Evolutionary conservation across 1,140 invertebrate species (phyloP).

Genomic region (Druon quercuslanigerum): DNA sequence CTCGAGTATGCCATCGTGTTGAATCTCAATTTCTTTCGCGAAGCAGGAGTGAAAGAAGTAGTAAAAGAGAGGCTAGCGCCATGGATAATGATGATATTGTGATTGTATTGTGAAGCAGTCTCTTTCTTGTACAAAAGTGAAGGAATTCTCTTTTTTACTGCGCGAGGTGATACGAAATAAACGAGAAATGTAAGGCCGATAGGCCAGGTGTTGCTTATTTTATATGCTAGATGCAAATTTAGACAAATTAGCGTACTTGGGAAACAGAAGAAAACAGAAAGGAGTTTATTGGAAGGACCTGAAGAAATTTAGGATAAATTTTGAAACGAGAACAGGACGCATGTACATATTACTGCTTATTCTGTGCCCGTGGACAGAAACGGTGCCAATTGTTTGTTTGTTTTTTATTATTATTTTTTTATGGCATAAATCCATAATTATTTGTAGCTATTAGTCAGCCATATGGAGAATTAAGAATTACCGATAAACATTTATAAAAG

Average conservation of each 20-base stretch:
- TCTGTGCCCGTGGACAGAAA: constrained; percentile 43
- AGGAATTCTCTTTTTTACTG: constrained; percentile 4
- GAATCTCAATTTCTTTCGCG: constrained; percentile 16
- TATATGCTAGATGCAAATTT: constrained; percentile 9
- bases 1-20: neutral
- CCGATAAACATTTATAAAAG: constrained; percentile 62
- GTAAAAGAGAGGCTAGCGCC: neutral
- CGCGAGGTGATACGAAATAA: constrained; percentile 14
- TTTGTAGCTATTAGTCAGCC: constrained; percentile 71
- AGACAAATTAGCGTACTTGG: neutral
- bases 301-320: constrained; percentile 34
- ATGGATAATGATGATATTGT: neutral
- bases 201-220: constrained; percentile 3
- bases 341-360: constrained; percentile 60
- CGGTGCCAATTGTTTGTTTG: constrained; percentile 37
- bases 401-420: constrained; percentile 36
- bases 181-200: neutral
- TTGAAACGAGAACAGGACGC: constrained; percentile 44
- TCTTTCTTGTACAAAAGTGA: neutral
- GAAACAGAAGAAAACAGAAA: neutral
- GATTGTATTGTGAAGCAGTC: neutral
- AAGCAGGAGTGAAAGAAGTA: constrained; percentile 15
- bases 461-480: constrained; percentile 71
- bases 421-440: constrained; percentile 53
- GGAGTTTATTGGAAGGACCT: constrained; percentile 32